These are phyloP conservation scores for Salticus scenicus DNA, from an alignment of 2,888 invertebrate genomes.

Conservation along the genomic window DNA sequence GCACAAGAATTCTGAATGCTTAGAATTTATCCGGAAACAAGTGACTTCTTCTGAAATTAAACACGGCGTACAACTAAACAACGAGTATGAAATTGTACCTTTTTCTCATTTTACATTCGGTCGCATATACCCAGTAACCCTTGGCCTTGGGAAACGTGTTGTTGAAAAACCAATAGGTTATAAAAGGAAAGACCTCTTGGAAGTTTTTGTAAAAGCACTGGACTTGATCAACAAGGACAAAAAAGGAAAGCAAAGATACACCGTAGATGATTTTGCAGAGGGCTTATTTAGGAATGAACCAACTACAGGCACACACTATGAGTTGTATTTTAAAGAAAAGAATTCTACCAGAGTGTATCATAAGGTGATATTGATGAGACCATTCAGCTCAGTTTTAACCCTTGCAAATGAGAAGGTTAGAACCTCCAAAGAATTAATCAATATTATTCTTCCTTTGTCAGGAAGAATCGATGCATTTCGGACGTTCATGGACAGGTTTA, in stretches of 20 bases:
- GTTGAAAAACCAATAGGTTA: slow-evolving; percentile 87
- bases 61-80: slow-evolving; percentile 83
- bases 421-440: slow-evolving; percentile 81
- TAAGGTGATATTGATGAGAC: slow-evolving; percentile 81
- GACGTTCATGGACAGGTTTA: slow-evolving; percentile 85
- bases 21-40: slow-evolving; percentile 80
- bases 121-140: slow-evolving; percentile 83
- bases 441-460: slow-evolving; percentile 84
- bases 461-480: slow-evolving; percentile 83
- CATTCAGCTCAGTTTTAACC: slow-evolving; percentile 83
- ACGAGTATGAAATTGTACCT: slow-evolving; percentile 85
- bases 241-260: slow-evolving; percentile 77
- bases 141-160: slow-evolving; percentile 85
- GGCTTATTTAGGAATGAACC: slow-evolving; percentile 84
- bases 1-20: slow-evolving; percentile 60
- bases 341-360: slow-evolving; percentile 73
- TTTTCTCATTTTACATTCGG: slow-evolving; percentile 83
- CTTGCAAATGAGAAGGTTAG: slow-evolving; percentile 79
- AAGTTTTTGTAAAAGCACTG: slow-evolving; percentile 81
- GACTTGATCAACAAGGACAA: slow-evolving; percentile 78
- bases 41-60: slow-evolving; percentile 82
- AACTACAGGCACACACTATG: slow-evolving; percentile 85
- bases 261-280: slow-evolving; percentile 84
- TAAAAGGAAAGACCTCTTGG: slow-evolving; percentile 83
- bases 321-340: slow-evolving; percentile 83